Percentiles rank a stretch among this genome's conserved stretches.
Evolutionary conservation across 2,888 invertebrate species (phyloP).

Genomic region (Trichogramma dendrolimi): DNA sequence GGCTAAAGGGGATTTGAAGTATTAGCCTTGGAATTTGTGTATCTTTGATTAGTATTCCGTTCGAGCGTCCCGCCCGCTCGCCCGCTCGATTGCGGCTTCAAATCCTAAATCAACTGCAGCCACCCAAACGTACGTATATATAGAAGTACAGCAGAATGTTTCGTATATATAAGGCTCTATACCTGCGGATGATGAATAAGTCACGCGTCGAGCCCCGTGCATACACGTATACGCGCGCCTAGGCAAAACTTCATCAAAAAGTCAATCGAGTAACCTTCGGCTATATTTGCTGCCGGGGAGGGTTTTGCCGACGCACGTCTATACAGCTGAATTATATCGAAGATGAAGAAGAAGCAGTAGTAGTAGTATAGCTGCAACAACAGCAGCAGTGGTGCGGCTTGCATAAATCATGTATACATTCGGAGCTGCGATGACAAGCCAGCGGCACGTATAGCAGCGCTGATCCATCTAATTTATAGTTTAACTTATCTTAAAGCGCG

Average conservation of each 20-base stretch:
- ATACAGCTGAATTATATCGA: conserved; percentile 41
- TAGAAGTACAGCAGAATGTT: too few relatives aligned
- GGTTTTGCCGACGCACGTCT: too few relatives aligned
- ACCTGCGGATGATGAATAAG: conserved; percentile 13
- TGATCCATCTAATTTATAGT: conserved; percentile 53
- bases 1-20: conserved; percentile 52
- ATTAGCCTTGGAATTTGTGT: conserved; percentile 52
- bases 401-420: conserved; percentile 49
- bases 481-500: conserved; percentile 51
- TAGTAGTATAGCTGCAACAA: background rate
- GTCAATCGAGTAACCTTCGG: too few relatives aligned
- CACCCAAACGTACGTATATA: conserved; percentile 23
- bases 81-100: conserved; percentile 47
- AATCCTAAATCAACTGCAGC: conserved; percentile 48
- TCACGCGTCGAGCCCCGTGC: conserved; percentile 1
- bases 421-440: conserved; percentile 42
- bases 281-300: too few relatives aligned
- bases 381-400: conserved; percentile 38
- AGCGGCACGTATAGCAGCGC: conserved; percentile 45
- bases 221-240: too few relatives aligned
- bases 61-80: conserved; percentile 41
- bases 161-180: too few relatives aligned
- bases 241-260: too few relatives aligned
- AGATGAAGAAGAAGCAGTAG: conserved; percentile 31
- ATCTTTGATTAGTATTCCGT: conserved; percentile 53